Percentiles rank a stretch among this genome's conserved stretches.
phyloP scores from a whole-genome alignment of 2,888 invertebrate species.

The Clusia tigrina region DNA sequence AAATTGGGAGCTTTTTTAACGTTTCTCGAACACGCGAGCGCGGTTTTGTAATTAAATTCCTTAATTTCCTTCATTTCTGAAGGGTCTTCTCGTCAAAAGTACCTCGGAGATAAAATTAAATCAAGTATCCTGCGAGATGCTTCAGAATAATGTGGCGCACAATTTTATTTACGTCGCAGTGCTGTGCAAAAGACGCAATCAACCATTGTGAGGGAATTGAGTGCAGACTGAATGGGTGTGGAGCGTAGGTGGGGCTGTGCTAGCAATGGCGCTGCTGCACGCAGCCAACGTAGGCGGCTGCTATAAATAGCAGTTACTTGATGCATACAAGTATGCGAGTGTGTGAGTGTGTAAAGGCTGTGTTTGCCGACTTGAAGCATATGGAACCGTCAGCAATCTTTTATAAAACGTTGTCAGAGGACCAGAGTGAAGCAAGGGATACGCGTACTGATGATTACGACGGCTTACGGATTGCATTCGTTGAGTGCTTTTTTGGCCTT shows the following conservation, averaged over 20 bases:
- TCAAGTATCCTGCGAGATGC: not conserved
- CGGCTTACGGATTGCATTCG: too few relatives aligned
- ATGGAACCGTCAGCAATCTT: not conserved
- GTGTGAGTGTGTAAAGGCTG: too few relatives aligned
- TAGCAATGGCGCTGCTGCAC: not conserved
- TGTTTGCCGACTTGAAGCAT: not conserved
- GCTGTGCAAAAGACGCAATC: conserved; percentile 1
- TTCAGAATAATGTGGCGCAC: not conserved
- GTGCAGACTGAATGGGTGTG: not conserved
- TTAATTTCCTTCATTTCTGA: too few relatives aligned
- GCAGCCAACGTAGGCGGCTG: not conserved
- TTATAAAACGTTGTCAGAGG: too few relatives aligned
- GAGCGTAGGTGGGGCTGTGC: not conserved
- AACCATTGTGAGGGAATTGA: not conserved
- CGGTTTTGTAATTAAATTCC: too few relatives aligned
- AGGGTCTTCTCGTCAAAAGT: too few relatives aligned
- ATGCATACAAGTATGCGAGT: too few relatives aligned
- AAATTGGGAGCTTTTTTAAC: too few relatives aligned
- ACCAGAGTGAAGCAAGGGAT: too few relatives aligned
- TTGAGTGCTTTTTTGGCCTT: not conserved
- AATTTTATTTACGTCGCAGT: conserved; percentile 1
- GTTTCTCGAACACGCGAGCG: too few relatives aligned
- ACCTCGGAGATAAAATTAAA: not conserved
- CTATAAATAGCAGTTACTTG: conserved; percentile 1
- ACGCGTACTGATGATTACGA: too few relatives aligned